Conservation (phyloP, 1,140 invertebrate species). For the Magallana ariakensis region DNA sequence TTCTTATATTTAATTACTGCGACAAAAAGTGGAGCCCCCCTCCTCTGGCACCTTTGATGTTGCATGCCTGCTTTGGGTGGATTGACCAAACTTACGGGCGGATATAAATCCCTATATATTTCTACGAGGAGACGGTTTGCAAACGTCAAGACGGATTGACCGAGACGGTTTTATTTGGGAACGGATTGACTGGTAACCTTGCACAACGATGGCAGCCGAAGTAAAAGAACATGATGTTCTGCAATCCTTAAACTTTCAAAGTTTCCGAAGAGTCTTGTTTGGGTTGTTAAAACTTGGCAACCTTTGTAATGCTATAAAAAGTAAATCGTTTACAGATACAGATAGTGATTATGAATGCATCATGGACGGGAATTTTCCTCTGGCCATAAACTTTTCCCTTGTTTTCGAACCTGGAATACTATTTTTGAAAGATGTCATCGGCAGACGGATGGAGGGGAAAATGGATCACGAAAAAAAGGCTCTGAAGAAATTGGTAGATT, state of each 20-base stretch:
- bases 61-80: too few relatives aligned
- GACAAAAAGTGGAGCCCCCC: too few relatives aligned
- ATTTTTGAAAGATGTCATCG: conserved; percentile 1
- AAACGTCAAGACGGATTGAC: too few relatives aligned
- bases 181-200: too few relatives aligned
- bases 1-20: too few relatives aligned
- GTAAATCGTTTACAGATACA: neutral
- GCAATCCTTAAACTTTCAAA: conserved; percentile 15
- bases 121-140: too few relatives aligned
- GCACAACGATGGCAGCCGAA: neutral
- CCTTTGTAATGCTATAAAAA: conserved; percentile 5
- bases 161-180: too few relatives aligned
- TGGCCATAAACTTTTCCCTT: conserved; percentile 9
- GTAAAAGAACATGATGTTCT: neutral
- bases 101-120: too few relatives aligned
- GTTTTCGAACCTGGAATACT: conserved; percentile 3
- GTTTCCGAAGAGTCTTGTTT: conserved; percentile 8
- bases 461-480: conserved; percentile 3
- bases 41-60: too few relatives aligned
- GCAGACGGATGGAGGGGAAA: neutral
- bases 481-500: neutral
- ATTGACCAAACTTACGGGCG: too few relatives aligned
- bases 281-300: neutral
- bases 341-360: neutral
- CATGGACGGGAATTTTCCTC: neutral